Evolutionary conservation across 2,797 vertebrate species (phyloP).

Genomic region (Hypotaenidia philippensis): DNA sequence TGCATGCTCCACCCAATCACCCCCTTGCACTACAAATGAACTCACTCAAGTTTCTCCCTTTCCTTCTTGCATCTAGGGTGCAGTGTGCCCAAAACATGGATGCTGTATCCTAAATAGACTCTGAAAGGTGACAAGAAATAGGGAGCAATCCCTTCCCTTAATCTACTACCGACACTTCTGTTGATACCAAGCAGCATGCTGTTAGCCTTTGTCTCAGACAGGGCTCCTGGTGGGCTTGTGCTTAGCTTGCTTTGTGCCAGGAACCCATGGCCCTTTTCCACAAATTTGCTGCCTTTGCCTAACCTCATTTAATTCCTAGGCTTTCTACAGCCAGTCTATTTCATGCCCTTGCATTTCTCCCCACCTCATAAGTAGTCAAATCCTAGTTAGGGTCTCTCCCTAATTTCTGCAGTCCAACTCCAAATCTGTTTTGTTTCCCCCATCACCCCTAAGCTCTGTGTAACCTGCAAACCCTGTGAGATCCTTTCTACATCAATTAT

Average conservation of each 20-base stretch:
- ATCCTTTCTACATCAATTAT: neutral
- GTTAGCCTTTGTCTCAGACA: neutral
- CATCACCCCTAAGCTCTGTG: neutral
- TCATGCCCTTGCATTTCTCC: neutral
- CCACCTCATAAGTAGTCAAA: neutral
- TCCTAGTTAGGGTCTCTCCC: neutral
- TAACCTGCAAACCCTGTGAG: neutral
- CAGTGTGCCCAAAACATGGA: neutral
- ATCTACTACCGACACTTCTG: neutral
- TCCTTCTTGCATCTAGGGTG: neutral
- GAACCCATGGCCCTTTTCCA: neutral
- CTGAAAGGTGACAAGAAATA: neutral
- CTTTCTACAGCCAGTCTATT: neutral
- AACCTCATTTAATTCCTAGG: neutral
- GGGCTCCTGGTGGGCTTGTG: neutral
- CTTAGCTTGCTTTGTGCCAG: neutral
- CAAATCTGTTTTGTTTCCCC: neutral
- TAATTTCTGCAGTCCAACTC: neutral
- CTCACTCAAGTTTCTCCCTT: neutral
- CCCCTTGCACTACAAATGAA: neutral
- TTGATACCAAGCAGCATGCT: neutral
- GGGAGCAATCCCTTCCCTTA: neutral
- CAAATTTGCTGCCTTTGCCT: neutral
- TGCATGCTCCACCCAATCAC: neutral
- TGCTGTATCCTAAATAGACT: neutral